Evolutionary conservation across 2,797 vertebrate species (phyloP), one percentile per base, ranked within the genome.

Genomic region (Merluccius polli): DNA sequence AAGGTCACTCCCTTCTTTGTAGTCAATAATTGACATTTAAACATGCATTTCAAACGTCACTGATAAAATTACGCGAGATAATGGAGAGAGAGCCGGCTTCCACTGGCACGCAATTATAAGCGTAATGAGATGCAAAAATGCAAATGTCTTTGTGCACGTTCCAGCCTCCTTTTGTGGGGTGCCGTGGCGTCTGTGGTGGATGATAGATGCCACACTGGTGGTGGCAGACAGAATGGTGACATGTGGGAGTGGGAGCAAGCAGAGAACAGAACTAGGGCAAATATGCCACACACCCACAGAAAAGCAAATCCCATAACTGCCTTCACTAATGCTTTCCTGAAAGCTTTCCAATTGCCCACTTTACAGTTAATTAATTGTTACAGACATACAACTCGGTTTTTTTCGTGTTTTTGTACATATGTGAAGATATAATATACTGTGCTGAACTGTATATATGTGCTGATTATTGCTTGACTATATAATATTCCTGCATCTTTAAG

Each of bases 81-180:
- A 96, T 95, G 87, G 87, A 86, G 89, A 94, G 94, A 94, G 94
- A 94, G 94, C 13, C 12, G 67, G 31, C 13, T 30, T 30, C 29
- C 29, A 69, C 29, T 30, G 67, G 31, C 94, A 95, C 95, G 95
- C 96, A 97, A 97, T 98, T 98, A 97, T 92, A 92, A 91, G 86
- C 82, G 72, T 97, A 99, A 98, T 97, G 95, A 98, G 94, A 99
- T 98, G 98, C 97, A 97, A 95, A 96, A 95, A 98, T 98, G 97
- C 95, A 96, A 99, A 98, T 98, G 92, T 89, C 91, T 94, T 94
- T 93, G 93, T 94, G 94, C 83, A 75, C 92, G 94, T 92, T 93
- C 87, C 92, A 95, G 92, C 93, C 92, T 93, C 88, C 95, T 96
- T 97, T 97, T 97, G 95, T 96, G 94, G 94, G 93, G 92, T 92